Percentiles rank a stretch among this genome's conserved stretches.
These are phyloP conservation scores for Cydia fagiglandana DNA, from an alignment of 1,140 invertebrate genomes.

Conservation along the genomic window DNA sequence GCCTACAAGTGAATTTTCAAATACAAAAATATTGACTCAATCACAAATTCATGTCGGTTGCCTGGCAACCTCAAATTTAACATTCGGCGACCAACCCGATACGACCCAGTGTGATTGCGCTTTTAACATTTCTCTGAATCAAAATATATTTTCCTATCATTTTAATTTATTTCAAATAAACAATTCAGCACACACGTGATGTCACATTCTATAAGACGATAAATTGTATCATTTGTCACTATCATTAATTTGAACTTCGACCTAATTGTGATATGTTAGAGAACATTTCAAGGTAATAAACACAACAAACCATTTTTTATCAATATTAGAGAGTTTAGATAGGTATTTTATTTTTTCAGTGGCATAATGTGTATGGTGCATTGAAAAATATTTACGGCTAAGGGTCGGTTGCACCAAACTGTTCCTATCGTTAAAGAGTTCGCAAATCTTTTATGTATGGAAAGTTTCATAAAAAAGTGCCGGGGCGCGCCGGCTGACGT, in stretches of 20 bases:
- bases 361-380: no score
- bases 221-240: slow-evolving; percentile 19
- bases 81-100: no score
- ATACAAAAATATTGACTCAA: neutral
- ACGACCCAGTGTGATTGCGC: neutral
- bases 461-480: no score
- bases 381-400: no score
- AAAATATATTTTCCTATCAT: neutral
- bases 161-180: neutral
- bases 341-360: neutral
- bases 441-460: no score
- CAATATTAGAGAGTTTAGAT: neutral
- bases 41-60: no score
- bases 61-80: no score
- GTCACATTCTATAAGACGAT: neutral
- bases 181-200: neutral
- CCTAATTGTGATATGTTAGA: slow-evolving; percentile 27
- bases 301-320: neutral
- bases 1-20: neutral
- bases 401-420: no score
- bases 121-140: neutral
- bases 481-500: no score
- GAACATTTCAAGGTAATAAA: slow-evolving; percentile 14
- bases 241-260: slow-evolving; percentile 24
- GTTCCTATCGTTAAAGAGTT: no score